These are phyloP conservation scores for Stratiomys singularior DNA, from an alignment of 2,888 invertebrate species.

Conservation along the genomic window DNA sequence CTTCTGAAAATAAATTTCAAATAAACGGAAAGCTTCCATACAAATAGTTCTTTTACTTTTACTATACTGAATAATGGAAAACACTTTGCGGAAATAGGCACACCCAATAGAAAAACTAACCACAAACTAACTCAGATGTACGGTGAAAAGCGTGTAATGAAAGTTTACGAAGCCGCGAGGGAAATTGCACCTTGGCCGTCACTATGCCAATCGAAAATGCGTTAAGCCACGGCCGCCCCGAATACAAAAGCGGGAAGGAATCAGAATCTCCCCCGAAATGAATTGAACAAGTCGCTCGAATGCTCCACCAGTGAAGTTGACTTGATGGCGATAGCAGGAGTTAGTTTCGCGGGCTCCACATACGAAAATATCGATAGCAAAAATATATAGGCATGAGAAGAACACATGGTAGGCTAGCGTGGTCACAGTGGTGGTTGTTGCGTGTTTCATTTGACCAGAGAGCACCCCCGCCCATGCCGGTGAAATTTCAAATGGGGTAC, in stretches of 20 bases:
- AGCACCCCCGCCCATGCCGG: too few relatives aligned
- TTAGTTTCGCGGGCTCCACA: not conserved
- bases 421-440: too few relatives aligned
- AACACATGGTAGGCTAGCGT: not conserved
- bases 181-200: not conserved
- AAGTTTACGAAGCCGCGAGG: not conserved
- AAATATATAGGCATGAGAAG: not conserved
- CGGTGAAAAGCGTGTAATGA: not conserved
- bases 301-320: not conserved
- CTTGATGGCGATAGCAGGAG: not conserved
- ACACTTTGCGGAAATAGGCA: not conserved
- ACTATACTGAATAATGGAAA: not conserved
- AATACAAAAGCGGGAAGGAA: constrained; percentile 2
- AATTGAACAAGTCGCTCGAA: not conserved
- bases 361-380: not conserved
- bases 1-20: constrained; percentile 29
- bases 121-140: not conserved
- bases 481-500: too few relatives aligned
- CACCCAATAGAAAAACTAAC: constrained; percentile 7
- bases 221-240: not conserved
- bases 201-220: constrained; percentile 15
- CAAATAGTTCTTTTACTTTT: not conserved
- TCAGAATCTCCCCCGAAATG: not conserved
- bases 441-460: not conserved
- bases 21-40: constrained; percentile 13